Base-by-base conservation (phyloP, 2,888 invertebrate species). In the Hemicrepidius hirtus region DNA sequence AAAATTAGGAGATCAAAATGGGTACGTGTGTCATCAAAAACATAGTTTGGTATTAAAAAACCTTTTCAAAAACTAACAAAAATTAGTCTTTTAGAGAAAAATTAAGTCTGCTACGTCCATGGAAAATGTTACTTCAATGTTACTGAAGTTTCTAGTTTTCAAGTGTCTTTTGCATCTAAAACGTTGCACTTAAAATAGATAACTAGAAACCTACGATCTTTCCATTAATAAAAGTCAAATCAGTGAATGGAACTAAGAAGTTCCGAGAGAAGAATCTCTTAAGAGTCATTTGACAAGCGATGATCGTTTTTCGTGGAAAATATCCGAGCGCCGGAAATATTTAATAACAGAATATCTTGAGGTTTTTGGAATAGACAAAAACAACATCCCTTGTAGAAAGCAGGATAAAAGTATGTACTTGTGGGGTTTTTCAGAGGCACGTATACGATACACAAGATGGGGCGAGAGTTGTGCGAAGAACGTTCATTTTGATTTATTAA, bases 401-500 rank as follows among this genome's bases (percentile, higher is more conserved):
- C n/a, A n/a, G n/a, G 28, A 28, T 53, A 53, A 53, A 53, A 53
- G 18, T 57, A 20, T 32, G 18, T 55, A 32, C 32, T 32, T 32
- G 53, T 55, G 53, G 18, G 20, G 40, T 44, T 21, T 44, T 60
- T 24, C 44, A 18, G 57, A 12, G n/a, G 44, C 60, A 60, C 60
- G 60, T 60, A 44, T 16, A 16, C 13, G 21, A 37, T 24, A 59
- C 32, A 32, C 64, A 64, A 57, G 70, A 64, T 70, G 70, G 53
- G 55, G 59, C 60, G 28, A 28, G 41, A 55, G 32, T 50, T 37
- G 64, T 70, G 46, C 37, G 55, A 44, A 57, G 49, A 59, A 50
- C 60, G 37, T 59, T 68, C 63, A 68, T 72, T 72, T 72, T 72
- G 68, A 72, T 72, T 68, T 68, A 72, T 68, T 68, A 68, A 72